Base-by-base conservation (phyloP, 1,140 invertebrate genomes). In the Pogonomyrmex barbatus region DNA sequence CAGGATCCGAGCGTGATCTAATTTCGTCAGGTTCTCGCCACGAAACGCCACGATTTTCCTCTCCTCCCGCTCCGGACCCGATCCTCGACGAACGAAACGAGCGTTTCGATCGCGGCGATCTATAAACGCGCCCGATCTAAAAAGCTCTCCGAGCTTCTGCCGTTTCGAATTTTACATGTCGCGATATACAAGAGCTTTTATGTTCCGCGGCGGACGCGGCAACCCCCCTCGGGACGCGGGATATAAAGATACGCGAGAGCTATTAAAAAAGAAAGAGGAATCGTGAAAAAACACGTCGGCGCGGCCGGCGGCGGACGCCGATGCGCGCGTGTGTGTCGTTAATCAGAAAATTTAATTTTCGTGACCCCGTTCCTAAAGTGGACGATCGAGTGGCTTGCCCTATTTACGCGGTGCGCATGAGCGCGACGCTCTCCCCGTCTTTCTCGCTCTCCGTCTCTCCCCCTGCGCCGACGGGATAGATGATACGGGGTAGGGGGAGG, bases 331-430 rank as follows among this genome's bases (percentile, higher is more conserved):
- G 90, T 89, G 89, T 87, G 85, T 76, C 88, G 91, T 92, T 94
- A 92, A 94, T 94, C 93, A 92, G 92, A 93, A 94, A 94, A 94
- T 94, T 94, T 93, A 94, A 95, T 94, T 95, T 94, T 94, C 94
- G 90, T 94, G 94, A 94, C 94, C 94, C 91, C 92, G 94, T 95
- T 95, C 90, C 91, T 87, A 88, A 93, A 94, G 91, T 90, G 91
- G 90, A 91, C 90, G 88, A 82, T 90, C 92, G 79, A 89, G 91
- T 93, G 81, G 88, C 87, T 68, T 92, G 92, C 87, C 94, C 93
- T 91, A 94, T 95, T 94, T 95, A 91, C 88, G 89, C 62, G 78
- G 82, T 82, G 93, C 93, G 93, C 94, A 94, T 94, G 94, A 90
- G 92, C 92, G 83, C 76, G 58, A 63, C 60, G 58, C 24, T 39